Percentiles rank a stretch among this genome's conserved stretches.
Conservation (phyloP, 2,888 invertebrate genomes). For the Parnassius apollo region DNA sequence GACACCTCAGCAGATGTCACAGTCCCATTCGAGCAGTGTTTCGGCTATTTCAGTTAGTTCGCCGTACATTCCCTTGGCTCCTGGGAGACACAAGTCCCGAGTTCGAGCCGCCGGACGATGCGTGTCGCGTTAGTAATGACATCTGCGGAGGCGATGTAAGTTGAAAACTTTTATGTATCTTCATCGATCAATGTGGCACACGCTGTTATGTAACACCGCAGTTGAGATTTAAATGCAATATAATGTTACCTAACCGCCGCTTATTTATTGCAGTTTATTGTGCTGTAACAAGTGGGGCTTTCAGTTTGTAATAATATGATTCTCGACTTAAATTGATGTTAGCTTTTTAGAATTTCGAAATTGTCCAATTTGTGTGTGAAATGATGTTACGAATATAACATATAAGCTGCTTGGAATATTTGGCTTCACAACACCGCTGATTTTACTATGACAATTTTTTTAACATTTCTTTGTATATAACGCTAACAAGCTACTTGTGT, state of each 20-base stretch:
- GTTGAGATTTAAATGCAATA: background rate
- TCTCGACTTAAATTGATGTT: too few relatives aligned
- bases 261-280: conserved; percentile 12
- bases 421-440: too few relatives aligned
- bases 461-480: too few relatives aligned
- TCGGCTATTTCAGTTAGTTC: conserved; percentile 29
- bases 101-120: conserved; percentile 16
- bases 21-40: conserved; percentile 24
- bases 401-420: too few relatives aligned
- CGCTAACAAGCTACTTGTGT: too few relatives aligned
- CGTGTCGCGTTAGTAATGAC: conserved; percentile 23
- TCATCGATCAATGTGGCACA: conserved; percentile 27
- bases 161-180: conserved; percentile 23
- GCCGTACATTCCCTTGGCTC: conserved; percentile 29
- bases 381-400: too few relatives aligned
- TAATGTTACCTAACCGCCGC: conserved; percentile 4
- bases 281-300: conserved; percentile 1
- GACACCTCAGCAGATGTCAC: conserved; percentile 26
- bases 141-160: conserved; percentile 28
- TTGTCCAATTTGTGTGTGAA: too few relatives aligned
- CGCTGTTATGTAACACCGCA: conserved; percentile 8
- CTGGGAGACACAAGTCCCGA: conserved; percentile 25
- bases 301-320: background rate
- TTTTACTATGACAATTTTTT: too few relatives aligned
- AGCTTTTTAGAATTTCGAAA: too few relatives aligned